These are phyloP conservation scores for Melopsittacus undulatus DNA, from an alignment of 2,797 vertebrate species.

Conservation along the genomic window DNA sequence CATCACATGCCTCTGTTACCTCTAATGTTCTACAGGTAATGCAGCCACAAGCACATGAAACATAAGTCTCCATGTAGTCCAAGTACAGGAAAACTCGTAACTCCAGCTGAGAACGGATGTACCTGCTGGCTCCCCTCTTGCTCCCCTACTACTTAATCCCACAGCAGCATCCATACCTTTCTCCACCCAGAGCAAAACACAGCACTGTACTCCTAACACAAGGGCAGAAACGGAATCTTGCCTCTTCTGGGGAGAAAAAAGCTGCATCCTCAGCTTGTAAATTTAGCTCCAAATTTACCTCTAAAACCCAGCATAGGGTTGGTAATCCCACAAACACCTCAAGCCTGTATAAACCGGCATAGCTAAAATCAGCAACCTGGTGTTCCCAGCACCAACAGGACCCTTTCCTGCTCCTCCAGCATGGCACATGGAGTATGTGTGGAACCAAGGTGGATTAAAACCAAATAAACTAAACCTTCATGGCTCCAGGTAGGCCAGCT, in stretches of 20 bases:
- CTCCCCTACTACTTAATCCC: neutral
- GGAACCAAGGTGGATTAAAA: neutral
- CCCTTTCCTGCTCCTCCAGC: neutral
- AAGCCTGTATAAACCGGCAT: accelerated
- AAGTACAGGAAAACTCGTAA: neutral
- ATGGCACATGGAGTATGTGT: accelerated
- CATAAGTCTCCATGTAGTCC: neutral
- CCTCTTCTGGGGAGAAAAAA: neutral
- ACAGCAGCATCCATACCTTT: accelerated
- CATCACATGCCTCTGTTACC: neutral
- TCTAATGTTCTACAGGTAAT: neutral
- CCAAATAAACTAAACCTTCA: neutral
- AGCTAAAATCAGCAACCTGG: accelerated
- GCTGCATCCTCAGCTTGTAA: neutral
- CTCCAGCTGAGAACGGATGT: neutral
- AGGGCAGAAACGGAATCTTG: neutral
- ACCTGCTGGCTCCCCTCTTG: neutral
- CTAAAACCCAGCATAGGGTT: neutral
- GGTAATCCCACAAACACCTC: neutral
- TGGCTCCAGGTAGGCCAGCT: neutral
- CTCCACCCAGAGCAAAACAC: accelerated
- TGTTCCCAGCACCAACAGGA: accelerated
- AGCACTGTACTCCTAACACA: neutral
- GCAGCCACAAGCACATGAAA: neutral
- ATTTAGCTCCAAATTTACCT: neutral